Conservation (phyloP, 2,113 vertebrate species). For the Octodon degus region DNA sequence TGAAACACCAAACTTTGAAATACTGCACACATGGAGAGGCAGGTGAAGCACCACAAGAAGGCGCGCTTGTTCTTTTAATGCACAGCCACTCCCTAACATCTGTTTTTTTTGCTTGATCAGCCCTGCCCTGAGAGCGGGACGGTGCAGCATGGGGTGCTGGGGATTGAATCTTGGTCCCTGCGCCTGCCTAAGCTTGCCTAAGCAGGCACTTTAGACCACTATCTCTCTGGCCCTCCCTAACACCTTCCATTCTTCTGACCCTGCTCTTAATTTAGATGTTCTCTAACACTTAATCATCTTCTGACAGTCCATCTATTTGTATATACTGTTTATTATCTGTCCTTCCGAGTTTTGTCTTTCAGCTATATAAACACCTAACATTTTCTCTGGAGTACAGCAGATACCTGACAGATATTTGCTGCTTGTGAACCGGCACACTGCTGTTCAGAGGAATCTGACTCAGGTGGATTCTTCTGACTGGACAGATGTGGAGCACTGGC, state of each 20-base stretch:
- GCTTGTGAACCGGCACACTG: not conserved
- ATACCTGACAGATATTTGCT: not conserved
- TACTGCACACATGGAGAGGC: not conserved
- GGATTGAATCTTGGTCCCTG: no score
- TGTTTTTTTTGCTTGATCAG: not conserved
- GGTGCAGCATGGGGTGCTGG: no score
- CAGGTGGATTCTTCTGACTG: not conserved
- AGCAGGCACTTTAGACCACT: no score
- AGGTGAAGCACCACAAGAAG: not conserved
- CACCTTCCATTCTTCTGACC: not conserved
- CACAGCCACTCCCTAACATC: accelerated
- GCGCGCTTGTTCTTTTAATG: not conserved
- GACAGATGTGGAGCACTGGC: not conserved
- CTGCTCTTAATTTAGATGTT: not conserved
- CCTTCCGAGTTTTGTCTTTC: not conserved
- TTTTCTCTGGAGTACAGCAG: not conserved
- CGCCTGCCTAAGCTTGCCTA: no score
- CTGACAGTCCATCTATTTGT: not conserved
- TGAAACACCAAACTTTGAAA: constrained; percentile 53
- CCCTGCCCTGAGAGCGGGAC: no score
- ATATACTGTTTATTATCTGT: not conserved
- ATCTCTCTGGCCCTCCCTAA: no score
- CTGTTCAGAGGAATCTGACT: not conserved
- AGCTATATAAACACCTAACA: not conserved
- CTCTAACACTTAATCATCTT: not conserved